Evolutionary conservation across 2,797 vertebrate genomes (phyloP), one percentile per base, ranked within the genome.

Genomic region (Amniataba percoides): DNA sequence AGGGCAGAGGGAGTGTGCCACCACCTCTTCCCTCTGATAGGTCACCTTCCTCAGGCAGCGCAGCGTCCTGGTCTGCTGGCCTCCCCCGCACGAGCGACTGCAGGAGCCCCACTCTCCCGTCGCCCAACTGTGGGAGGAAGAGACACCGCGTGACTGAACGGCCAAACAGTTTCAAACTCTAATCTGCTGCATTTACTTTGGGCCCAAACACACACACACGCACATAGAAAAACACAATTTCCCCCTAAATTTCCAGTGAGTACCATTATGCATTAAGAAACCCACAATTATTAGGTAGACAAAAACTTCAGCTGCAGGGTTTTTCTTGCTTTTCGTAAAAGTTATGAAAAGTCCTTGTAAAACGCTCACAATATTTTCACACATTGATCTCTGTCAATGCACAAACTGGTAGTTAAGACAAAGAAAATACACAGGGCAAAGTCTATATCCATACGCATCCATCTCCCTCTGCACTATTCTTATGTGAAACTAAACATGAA

Each of bases 1-100:
- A 0, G 98, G 97, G 83, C 98, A 99, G 69, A 97, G 90, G 1
- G 97, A 95, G 81, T 96, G 97, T 0, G 94, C 78, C 60, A 95
- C 96, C 0, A 87, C 83, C 72, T 97, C 97, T n/a, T 98, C 97
- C 56, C 95, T 93, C 80, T 97, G 96, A 86, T 97, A 97, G 19
- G 95, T 93, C 64, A 94, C 95, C 87, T 95, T 98, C 84, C 97
- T 97, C 74, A 97, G 80, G 80, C 98, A 99, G 57, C 95, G 95
- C 72, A 98, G 74, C 0, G 87, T 90, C 19, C 98, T 95, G 5
- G 87, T 97, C 91, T 98, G 97, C 84, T 98, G 95, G 2, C 98
- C 98, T 1, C 95, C 96, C 1, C 97, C 97, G 61, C 98, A 99
- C 0, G 96, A 94, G 36, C 91, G 94, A 84, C 96, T 99, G 92